A percentile compares a stretch with the other conserved stretches of the same genome.
phyloP scores from a whole-genome alignment of 2,888 invertebrate species.

The Macaria notata region DNA sequence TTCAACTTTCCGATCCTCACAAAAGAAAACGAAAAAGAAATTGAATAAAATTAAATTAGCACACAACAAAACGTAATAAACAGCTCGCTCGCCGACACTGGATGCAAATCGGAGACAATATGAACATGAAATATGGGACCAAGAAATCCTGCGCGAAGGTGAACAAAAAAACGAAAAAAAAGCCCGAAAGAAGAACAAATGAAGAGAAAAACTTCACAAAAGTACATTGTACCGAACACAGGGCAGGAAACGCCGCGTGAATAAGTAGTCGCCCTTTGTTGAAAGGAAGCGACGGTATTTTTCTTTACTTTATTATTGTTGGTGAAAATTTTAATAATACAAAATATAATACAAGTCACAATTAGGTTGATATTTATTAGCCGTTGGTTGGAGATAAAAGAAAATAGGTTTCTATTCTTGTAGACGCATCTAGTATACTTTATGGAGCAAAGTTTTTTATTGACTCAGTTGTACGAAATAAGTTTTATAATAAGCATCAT shows the following conservation, averaged over 20 bases:
- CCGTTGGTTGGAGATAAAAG: slow-evolving; percentile 5
- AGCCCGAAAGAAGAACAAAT: slow-evolving; percentile 54
- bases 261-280: slow-evolving; percentile 66
- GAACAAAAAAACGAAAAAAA: slow-evolving; percentile 58
- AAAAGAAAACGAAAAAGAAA: slow-evolving; percentile 13
- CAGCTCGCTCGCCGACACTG: slow-evolving; percentile 37
- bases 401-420: slow-evolving; percentile 6
- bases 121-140: slow-evolving; percentile 80
- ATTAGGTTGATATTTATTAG: slow-evolving; percentile 39
- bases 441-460: slow-evolving; percentile 15
- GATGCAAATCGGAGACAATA: slow-evolving; percentile 72
- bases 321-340: slow-evolving; percentile 23
- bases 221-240: slow-evolving; percentile 64
- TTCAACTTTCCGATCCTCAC: neutral
- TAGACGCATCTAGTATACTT: slow-evolving; percentile 5
- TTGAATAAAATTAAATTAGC: slow-evolving; percentile 30
- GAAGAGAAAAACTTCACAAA: slow-evolving; percentile 75
- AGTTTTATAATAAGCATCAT: slow-evolving; percentile 4
- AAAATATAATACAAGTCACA: slow-evolving; percentile 11
- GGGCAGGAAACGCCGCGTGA: slow-evolving; percentile 76
- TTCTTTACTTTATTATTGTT: slow-evolving; percentile 42
- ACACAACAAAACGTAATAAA: slow-evolving; percentile 42
- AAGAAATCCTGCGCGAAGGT: slow-evolving; percentile 71
- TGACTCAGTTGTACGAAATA: neutral
- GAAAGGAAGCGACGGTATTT: slow-evolving; percentile 44